Evolutionary conservation across 1,140 invertebrate species (phyloP).

Genomic region (Diorhabda sublineata): DNA sequence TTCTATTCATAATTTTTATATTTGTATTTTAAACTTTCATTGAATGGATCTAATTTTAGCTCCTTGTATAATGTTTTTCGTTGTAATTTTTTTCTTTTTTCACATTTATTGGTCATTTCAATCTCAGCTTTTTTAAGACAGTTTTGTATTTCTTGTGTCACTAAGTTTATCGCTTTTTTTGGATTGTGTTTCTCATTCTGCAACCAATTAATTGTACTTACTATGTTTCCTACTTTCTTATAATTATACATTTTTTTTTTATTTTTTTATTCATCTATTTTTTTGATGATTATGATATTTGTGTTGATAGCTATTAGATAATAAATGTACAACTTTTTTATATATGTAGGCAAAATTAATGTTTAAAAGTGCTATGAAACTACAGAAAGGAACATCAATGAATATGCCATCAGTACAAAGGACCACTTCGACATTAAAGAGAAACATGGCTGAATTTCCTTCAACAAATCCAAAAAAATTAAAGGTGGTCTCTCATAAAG

Average conservation of each 20-base stretch:
- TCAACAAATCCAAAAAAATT: not conserved
- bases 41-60: too few relatives aligned
- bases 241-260: not conserved
- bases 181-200: not conserved
- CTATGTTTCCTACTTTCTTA: not conserved
- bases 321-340: conserved; percentile 16
- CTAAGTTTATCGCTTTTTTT: too few relatives aligned
- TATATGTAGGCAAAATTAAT: conserved; percentile 22
- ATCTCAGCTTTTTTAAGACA: too few relatives aligned
- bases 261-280: not conserved
- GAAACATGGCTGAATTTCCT: not conserved
- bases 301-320: not conserved
- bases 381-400: conserved; percentile 23
- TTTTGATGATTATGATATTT: not conserved
- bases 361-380: conserved; percentile 30
- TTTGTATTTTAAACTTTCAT: too few relatives aligned
- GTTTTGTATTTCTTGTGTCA: too few relatives aligned
- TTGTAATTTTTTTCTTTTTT: too few relatives aligned
- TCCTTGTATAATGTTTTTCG: too few relatives aligned
- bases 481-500: not conserved
- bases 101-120: too few relatives aligned
- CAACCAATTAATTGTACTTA: not conserved
- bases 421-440: not conserved
- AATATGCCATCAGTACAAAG: not conserved
- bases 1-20: too few relatives aligned